Base-by-base conservation (phyloP, 2,113 vertebrate genomes). In the Callipepla californica region DNA sequence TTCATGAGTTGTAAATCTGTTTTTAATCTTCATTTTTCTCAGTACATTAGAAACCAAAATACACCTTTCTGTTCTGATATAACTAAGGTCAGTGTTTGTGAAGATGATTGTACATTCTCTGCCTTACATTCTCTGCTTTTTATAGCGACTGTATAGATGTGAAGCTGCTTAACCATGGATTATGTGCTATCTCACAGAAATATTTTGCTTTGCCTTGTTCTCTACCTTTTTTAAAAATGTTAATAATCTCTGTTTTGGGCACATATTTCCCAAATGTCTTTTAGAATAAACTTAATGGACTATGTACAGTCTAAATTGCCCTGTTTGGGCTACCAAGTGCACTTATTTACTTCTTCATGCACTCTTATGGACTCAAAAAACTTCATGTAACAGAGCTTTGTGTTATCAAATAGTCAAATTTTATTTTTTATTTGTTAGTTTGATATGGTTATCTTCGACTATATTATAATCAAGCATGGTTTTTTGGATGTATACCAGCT, bases 331-430 rank as follows among this genome's bases (percentile, higher is more conserved):
- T 55, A 55, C 19, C 72, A 34, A 75, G 32, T 3, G 19, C 5
- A 4, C 36, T 62, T 78, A 4, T 80, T 80, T 77, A 14, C 25
- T 72, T 82, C 8, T 1, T 59, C 13, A 2, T 4, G 4, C 55
- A 44, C 2, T 86, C 66, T 12, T 57, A 2, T 7, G 10, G 62
- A 61, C 28, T 66, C 32, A 9, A 16, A 68, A 87, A 76, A 2
- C 3, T 55, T 59, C 9, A n/a, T 0, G 0, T 19, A 12, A 9
- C 10, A 83, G 83, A 45, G 13, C 4, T 68, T 70, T 55, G 75
- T 11, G 2, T 66, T 2, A 0, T 14, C 44, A 90, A n/a, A 36
- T 13, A 77, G 6, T 61, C 44, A 51, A 72, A 9, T 25, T 34
- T 61, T 34, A 36, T 61, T 36, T 14, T 36, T 36, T 14, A 25